Conservation (phyloP, 2,797 vertebrate genomes). For the Basileuterus tristriatus region DNA sequence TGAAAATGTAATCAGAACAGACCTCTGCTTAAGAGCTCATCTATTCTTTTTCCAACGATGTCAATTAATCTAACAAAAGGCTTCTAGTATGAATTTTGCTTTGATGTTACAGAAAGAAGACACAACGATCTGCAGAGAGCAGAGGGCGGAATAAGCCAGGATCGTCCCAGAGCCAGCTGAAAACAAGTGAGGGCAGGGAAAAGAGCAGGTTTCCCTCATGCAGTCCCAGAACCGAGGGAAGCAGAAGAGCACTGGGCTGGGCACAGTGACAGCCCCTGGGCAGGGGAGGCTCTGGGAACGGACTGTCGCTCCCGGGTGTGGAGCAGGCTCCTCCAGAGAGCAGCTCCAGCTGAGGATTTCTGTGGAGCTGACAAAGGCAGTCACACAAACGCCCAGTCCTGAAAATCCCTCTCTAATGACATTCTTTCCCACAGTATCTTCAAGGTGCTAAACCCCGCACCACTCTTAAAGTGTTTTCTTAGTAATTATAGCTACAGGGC, state of each 20-base stretch:
- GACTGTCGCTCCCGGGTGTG: background rate
- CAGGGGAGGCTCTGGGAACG: background rate
- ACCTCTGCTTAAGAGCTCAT: background rate
- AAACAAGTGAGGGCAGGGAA: background rate
- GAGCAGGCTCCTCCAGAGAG: background rate
- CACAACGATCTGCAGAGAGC: background rate
- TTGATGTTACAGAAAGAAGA: background rate
- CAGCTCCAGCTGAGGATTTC: background rate
- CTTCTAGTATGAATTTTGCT: background rate
- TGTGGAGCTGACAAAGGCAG: background rate
- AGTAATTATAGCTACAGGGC: background rate
- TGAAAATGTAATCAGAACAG: background rate
- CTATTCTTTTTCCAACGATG: background rate
- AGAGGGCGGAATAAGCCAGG: background rate
- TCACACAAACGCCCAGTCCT: background rate
- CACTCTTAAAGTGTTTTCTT: background rate
- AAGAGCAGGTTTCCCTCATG: background rate
- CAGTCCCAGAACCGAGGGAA: background rate
- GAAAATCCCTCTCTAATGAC: background rate
- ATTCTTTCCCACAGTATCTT: background rate
- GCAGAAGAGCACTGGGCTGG: background rate
- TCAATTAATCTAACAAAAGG: background rate
- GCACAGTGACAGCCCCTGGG: background rate
- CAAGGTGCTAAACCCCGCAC: accelerated
- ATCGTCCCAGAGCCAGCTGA: background rate